Evolutionary conservation across 1,140 invertebrate genomes (phyloP).

Genomic region (Zaprionus lachaisei): DNA sequence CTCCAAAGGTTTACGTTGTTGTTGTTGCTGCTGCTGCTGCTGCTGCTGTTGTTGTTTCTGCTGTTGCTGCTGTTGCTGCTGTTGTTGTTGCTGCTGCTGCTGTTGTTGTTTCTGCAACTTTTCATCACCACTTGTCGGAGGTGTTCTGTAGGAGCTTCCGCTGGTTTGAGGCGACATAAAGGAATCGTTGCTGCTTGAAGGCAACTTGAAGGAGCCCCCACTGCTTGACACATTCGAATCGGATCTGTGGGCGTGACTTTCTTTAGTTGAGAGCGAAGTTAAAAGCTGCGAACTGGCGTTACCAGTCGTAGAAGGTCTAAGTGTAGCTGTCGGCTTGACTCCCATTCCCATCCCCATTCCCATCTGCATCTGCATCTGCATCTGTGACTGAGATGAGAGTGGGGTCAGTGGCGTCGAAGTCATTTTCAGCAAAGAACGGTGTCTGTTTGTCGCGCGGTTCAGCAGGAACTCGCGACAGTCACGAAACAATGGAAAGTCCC

Average conservation of each 20-base stretch:
- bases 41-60: conserved; percentile 11
- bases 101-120: conserved; percentile 16
- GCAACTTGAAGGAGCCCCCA: conserved; percentile 18
- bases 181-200: conserved; percentile 15
- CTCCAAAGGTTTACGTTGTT: background rate
- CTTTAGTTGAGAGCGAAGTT: conserved; percentile 44
- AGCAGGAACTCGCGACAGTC: conserved; percentile 82
- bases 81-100: conserved; percentile 25
- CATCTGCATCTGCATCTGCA: conserved; percentile 17
- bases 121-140: conserved; percentile 38
- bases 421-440: conserved; percentile 72
- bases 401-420: conserved; percentile 58
- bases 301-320: conserved; percentile 22
- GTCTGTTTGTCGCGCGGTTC: conserved; percentile 78
- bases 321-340: conserved; percentile 33
- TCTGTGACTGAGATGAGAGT: conserved; percentile 1
- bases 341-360: conserved; percentile 12
- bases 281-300: conserved; percentile 24
- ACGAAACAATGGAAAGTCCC: conserved; percentile 82
- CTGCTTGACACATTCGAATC: conserved; percentile 45
- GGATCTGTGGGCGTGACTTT: conserved; percentile 61
- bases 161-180: conserved; percentile 8
- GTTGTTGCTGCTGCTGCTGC: background rate
- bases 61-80: conserved; percentile 24
- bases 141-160: conserved; percentile 26